Evolutionary conservation across 64 coral and sea anemone species (phyloP).

Genomic region (Pachyseris speciosa): DNA sequence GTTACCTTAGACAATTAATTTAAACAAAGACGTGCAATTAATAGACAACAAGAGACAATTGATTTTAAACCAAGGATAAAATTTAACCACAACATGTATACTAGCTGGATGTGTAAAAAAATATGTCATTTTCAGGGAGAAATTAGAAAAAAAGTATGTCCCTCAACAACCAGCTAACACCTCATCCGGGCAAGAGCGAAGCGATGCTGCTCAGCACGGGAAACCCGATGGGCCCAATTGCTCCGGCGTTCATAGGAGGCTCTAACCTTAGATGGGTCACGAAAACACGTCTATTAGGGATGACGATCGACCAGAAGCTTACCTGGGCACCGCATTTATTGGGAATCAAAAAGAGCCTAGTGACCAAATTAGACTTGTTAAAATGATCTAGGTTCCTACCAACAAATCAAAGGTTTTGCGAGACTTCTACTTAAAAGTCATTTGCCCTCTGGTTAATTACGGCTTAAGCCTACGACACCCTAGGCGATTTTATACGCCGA

Average conservation of each 20-base stretch:
- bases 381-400: neutral
- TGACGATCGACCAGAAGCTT: neutral
- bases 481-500: too few species aligned
- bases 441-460: neutral
- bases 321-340: neutral
- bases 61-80: too few species aligned
- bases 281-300: neutral
- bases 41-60: too few species aligned
- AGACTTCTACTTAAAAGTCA: neutral
- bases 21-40: too few species aligned
- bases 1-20: too few species aligned
- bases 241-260: neutral
- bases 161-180: neutral
- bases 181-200: slow-evolving; percentile 6
- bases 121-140: too few species aligned
- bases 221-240: neutral
- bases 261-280: neutral
- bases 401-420: neutral
- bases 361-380: neutral
- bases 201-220: neutral
- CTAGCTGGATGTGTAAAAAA: too few species aligned
- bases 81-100: too few species aligned
- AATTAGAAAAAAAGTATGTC: too few species aligned
- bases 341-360: neutral
- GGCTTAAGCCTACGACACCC: too few species aligned